Percentiles rank a stretch among this genome's conserved stretches.
Conservation (phyloP, 1,140 invertebrate species). For the Ceratosolen solmsi region DNA sequence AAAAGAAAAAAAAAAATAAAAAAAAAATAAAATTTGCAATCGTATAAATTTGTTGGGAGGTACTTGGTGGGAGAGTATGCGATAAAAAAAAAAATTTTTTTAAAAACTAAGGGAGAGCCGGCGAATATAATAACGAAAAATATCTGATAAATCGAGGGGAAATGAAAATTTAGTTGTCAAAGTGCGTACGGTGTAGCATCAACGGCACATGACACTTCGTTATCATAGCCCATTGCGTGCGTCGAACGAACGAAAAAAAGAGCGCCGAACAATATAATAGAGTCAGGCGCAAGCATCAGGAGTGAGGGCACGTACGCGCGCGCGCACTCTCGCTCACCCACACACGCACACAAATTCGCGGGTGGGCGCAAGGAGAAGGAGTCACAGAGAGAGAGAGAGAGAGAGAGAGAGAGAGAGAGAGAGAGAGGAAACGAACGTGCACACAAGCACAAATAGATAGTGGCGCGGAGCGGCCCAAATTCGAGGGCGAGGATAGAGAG, state of each 20-base stretch:
- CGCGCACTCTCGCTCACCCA: no score
- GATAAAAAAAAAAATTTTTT: conserved; percentile 12
- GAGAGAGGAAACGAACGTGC: neutral
- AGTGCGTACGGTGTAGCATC: conserved; percentile 16
- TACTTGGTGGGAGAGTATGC: neutral
- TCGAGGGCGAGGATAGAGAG: neutral
- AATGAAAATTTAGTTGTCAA: conserved; percentile 49
- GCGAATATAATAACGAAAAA: conserved; percentile 46
- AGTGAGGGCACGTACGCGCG: neutral
- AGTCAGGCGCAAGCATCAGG: neutral
- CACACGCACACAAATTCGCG: no score
- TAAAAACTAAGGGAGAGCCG: neutral
- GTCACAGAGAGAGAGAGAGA: neutral
- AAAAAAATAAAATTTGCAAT: conserved; percentile 19
- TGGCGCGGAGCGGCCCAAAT: neutral
- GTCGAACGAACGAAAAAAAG: conserved; percentile 45
- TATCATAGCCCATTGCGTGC: conserved; percentile 50
- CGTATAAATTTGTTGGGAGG: conserved; percentile 2
- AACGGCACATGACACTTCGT: conserved; percentile 48
- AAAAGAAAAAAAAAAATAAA: conserved; percentile 32
- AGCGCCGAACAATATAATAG: conserved; percentile 39
- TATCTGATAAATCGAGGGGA: conserved; percentile 46
- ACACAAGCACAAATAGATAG: no score
- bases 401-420: neutral
- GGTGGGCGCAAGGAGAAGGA: neutral